These are phyloP conservation scores for Diloba caeruleocephala DNA, from an alignment of 2,888 invertebrate species.

Conservation along the genomic window DNA sequence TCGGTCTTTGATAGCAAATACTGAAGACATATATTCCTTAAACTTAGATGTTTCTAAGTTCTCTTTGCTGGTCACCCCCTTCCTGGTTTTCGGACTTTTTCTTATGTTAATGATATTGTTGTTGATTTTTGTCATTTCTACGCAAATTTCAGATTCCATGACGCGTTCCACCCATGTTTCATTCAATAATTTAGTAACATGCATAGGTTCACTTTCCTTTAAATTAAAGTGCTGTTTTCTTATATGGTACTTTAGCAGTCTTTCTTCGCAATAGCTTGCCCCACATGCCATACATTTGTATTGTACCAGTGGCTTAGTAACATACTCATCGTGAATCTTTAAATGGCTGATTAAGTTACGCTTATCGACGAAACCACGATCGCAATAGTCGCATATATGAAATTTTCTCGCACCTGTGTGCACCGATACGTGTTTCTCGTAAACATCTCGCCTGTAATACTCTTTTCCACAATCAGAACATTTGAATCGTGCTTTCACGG, in stretches of 20 bases:
- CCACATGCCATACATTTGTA: conserved; percentile 72
- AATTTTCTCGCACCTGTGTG: conserved; percentile 60
- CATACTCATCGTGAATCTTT: conserved; percentile 68
- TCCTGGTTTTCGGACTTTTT: conserved; percentile 50
- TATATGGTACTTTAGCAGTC: conserved; percentile 71
- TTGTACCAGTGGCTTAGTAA: conserved; percentile 20
- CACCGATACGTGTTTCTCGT: conserved; percentile 57
- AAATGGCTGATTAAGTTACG: conserved; percentile 70
- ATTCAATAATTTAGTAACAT: conserved; percentile 64
- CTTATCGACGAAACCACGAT: conserved; percentile 69
- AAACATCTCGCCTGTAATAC: conserved; percentile 70
- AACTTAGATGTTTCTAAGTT: conserved; percentile 34
- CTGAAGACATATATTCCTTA: conserved; percentile 56
- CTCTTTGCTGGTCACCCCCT: conserved; percentile 17
- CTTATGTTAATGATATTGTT: conserved; percentile 71
- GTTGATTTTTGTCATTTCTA: conserved; percentile 77
- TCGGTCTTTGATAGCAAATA: conserved; percentile 61
- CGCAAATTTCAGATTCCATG: conserved; percentile 63
- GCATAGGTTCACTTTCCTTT: conserved; percentile 38
- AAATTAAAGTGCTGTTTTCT: conserved; percentile 72
- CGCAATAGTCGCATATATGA: conserved; percentile 72
- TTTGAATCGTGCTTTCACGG: conserved; percentile 61
- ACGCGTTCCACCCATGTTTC: conserved; percentile 77
- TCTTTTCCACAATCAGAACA: conserved; percentile 68
- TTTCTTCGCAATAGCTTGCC: conserved; percentile 67